Evolutionary conservation across 2,113 vertebrate species (phyloP).

Genomic region (Malurus melanocephalus): DNA sequence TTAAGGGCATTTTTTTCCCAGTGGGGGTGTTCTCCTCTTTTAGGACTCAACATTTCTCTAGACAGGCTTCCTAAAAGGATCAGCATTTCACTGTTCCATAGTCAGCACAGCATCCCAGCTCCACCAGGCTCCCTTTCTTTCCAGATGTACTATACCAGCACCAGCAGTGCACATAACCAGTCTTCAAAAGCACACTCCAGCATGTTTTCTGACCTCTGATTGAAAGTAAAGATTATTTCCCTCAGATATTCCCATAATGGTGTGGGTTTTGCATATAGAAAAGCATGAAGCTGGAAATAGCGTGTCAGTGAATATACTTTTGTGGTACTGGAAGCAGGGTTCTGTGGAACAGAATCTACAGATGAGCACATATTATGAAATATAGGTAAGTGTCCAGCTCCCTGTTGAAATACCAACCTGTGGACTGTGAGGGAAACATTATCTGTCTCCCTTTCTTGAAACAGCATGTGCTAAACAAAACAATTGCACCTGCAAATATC

Average conservation of each 20-base stretch:
- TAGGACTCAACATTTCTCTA: neutral
- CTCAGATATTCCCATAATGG: neutral
- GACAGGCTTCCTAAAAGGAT: neutral
- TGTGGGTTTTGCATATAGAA: neutral
- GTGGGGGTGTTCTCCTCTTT: neutral
- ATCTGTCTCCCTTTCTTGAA: neutral
- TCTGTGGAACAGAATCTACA: fast-evolving
- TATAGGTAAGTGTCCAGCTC: neutral
- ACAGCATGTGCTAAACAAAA: conserved; percentile 33
- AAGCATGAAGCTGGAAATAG: neutral
- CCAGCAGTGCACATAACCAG: neutral
- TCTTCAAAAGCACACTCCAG: neutral
- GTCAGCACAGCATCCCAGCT: neutral
- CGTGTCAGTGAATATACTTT: neutral
- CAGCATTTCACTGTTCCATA: fast-evolving
- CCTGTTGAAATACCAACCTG: neutral
- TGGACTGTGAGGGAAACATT: neutral
- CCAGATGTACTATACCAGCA: neutral
- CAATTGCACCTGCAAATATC: conserved; percentile 50
- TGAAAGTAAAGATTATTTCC: neutral
- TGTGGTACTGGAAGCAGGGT: neutral
- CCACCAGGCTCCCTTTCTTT: neutral
- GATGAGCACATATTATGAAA: neutral
- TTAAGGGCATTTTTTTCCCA: neutral
- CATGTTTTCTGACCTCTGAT: neutral